Evolutionary conservation across 2,797 vertebrate genomes (phyloP), one percentile per base, ranked within the genome.

Genomic region (Sebastes oblongus): DNA sequence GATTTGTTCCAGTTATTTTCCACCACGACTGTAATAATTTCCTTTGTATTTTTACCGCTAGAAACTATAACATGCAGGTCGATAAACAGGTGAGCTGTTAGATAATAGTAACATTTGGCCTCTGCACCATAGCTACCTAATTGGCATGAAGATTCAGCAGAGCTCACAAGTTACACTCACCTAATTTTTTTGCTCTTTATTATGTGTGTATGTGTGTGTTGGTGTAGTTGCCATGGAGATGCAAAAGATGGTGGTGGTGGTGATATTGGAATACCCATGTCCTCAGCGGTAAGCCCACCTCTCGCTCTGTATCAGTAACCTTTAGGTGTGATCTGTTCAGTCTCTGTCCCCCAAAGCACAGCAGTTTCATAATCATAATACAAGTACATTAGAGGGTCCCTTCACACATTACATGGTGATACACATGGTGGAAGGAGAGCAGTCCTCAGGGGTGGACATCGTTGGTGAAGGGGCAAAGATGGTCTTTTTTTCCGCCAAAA

Each of bases 191-290:
- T 20, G 77, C 58, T 75, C 77, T 81, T 83, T 39, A 18, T 71
- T 72, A 55, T 22, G 54, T 22, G 34, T 78, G 68, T 67, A 59
- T 70, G 75, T 60, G 42, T 77, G 67, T 82, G 71, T 81, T 72
- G 22, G 78, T 78, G 50, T 82, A 69, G 90, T 92, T 91, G 83
- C 89, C 88, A 89, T 91, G 86, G 91, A 69, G 83, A 92, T 86
- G 61, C 24, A 89, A 88, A 90, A 72, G 81, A 80, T 70, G 50
- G n/a, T 22, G 77, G 77, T 60, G 84, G 20, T 54, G 77, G 77
- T 60, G 84, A 83, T 89, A 82, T 89, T 87, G 66, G 78, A 87
- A 80, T 80, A 86, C 52, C 72, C 71, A 55, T 64, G 75, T 89
- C 76, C 75, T 67, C 66, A 14, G 76, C 32, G 34, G 77, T 50